These are phyloP conservation scores for Habroteleia sp. DNA, from an alignment of 2,888 invertebrate genomes.

Conservation along the genomic window DNA sequence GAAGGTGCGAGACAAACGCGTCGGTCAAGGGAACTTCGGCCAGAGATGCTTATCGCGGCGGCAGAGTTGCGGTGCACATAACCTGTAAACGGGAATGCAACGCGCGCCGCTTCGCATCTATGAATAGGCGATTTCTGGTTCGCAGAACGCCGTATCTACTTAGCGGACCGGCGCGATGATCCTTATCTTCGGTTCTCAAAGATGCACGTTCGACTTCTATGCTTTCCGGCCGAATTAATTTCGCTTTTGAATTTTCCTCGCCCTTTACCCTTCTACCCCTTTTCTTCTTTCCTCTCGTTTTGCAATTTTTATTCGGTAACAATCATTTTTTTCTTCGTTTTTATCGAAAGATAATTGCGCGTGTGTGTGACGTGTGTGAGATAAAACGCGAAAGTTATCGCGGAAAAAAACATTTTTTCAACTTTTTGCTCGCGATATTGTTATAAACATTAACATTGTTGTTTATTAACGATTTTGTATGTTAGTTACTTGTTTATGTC, in stretches of 20 bases:
- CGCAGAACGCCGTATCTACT: slow-evolving; percentile 46
- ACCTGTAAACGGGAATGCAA: slow-evolving; percentile 53
- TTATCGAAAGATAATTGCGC: slow-evolving; percentile 2
- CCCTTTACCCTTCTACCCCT: neutral
- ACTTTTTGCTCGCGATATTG: too few species aligned
- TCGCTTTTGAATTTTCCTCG: neutral
- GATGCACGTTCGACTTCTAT: slow-evolving; percentile 20
- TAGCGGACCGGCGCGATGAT: slow-evolving; percentile 44
- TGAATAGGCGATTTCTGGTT: slow-evolving; percentile 55
- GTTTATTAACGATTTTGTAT: too few species aligned
- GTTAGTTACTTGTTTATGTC: too few species aligned
- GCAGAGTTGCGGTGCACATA: slow-evolving; percentile 44
- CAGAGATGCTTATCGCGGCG: slow-evolving; percentile 33
- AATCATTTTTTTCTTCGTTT: slow-evolving; percentile 2
- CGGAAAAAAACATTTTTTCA: too few species aligned
- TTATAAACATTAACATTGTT: too few species aligned
- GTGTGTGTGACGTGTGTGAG: too few species aligned
- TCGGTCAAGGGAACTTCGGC: too few species aligned
- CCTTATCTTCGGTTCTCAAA: slow-evolving; percentile 37
- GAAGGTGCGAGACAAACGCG: too few species aligned
- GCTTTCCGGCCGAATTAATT: neutral
- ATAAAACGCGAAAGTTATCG: neutral
- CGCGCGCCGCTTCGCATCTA: slow-evolving; percentile 43
- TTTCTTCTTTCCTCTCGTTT: neutral
- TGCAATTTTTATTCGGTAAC: slow-evolving; percentile 1